phyloP scores from a whole-genome alignment of 2,888 invertebrate species.

The Lasioglossum pauxillum region DNA sequence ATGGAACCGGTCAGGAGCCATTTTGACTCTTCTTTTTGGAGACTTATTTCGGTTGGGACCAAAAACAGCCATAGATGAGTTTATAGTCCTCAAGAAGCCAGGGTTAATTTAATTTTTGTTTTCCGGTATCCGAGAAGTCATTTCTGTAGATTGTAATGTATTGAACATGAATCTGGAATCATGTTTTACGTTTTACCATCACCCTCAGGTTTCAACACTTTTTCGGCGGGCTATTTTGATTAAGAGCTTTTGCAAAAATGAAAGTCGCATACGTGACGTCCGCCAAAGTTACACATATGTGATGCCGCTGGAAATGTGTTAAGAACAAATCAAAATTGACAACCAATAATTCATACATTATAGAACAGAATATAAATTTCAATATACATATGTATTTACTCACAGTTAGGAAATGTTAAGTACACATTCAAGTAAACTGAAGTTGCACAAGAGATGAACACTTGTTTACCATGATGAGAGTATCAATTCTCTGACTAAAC shows the following conservation, averaged over 20 bases:
- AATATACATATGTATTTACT: neutral
- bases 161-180: neutral
- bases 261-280: no score
- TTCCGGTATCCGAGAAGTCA: neutral
- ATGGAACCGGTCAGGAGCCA: neutral
- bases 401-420: neutral
- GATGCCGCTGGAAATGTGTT: no score
- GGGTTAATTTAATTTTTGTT: neutral
- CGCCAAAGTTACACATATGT: no score
- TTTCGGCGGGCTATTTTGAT: neutral
- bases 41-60: neutral
- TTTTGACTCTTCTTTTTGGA: neutral
- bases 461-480: neutral
- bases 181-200: neutral
- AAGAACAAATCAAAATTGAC: neutral
- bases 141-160: neutral
- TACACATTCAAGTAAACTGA: neutral
- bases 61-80: neutral
- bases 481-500: neutral
- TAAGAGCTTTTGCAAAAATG: no score
- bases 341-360: neutral
- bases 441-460: neutral
- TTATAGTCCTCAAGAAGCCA: neutral
- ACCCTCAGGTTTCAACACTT: neutral
- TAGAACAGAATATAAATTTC: neutral